Evolutionary conservation across 2,113 vertebrate species (phyloP).

Genomic region (Cavia aperea): DNA sequence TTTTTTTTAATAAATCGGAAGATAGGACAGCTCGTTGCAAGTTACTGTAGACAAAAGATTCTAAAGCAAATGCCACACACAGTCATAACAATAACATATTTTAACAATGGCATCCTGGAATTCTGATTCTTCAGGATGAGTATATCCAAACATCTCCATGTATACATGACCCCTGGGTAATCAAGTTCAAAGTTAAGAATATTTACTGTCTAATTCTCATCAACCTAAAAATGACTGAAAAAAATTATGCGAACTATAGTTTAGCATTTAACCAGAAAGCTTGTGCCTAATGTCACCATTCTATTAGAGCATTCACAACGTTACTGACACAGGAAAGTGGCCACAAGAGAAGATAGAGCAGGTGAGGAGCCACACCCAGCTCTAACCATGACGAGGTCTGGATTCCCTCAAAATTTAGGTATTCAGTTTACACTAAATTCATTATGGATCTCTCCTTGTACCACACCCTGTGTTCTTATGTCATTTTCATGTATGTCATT

Average conservation of each 20-base stretch:
- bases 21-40: conserved; percentile 20
- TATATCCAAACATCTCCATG: neutral
- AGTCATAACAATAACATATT: conserved; percentile 31
- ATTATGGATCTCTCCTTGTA: neutral
- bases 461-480: neutral
- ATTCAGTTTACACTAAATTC: neutral
- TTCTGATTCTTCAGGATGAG: neutral
- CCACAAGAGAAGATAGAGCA: conserved; percentile 28
- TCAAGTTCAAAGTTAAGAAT: conserved; percentile 19
- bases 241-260: neutral
- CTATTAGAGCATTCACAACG: neutral
- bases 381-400: neutral
- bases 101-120: neutral
- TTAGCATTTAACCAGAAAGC: neutral
- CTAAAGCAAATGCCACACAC: conserved; percentile 36
- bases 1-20: conserved; percentile 21
- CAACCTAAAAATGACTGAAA: conserved; percentile 5
- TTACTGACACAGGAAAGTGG: conserved; percentile 53
- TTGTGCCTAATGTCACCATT: conserved; percentile 23
- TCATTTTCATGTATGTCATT: neutral
- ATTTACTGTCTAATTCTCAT: conserved; percentile 9
- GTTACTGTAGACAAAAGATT: conserved; percentile 29
- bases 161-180: neutral
- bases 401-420: neutral
- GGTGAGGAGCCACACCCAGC: conserved; percentile 27